Evolutionary conservation across 2,888 invertebrate genomes (phyloP).

Genomic region (Brachyptera risi): DNA sequence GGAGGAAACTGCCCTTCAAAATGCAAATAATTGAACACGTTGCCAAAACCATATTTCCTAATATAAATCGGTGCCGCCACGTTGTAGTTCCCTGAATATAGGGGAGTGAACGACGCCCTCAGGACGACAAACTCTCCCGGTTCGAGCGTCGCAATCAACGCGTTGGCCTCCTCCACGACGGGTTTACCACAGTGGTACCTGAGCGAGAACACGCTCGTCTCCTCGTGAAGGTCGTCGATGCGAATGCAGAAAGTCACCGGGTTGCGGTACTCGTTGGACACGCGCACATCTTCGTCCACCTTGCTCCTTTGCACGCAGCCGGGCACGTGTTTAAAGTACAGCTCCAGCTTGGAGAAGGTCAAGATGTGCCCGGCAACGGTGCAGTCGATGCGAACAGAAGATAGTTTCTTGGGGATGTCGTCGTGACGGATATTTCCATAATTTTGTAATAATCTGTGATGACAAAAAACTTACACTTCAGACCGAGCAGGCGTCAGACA

Average conservation of each 20-base stretch:
- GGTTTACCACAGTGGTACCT: slow-evolving; percentile 35
- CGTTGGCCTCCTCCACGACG: slow-evolving; percentile 25
- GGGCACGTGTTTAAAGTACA: slow-evolving; percentile 27
- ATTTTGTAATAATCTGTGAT: too few species aligned
- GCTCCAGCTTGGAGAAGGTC: slow-evolving; percentile 29
- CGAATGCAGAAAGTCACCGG: slow-evolving; percentile 38
- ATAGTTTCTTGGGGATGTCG: slow-evolving; percentile 34
- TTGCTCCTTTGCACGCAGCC: not conserved
- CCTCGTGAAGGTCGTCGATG: slow-evolving; percentile 36
- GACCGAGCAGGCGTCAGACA: too few species aligned
- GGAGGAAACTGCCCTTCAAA: slow-evolving; percentile 39
- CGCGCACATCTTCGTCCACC: not conserved
- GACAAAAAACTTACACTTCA: too few species aligned
- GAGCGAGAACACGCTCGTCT: slow-evolving; percentile 39
- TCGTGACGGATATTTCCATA: too few species aligned
- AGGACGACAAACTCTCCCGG: slow-evolving; percentile 38
- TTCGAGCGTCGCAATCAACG: slow-evolving; percentile 30
- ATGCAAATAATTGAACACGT: slow-evolving; percentile 42
- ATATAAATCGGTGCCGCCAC: slow-evolving; percentile 42
- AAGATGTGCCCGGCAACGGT: slow-evolving; percentile 35
- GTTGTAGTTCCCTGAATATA: slow-evolving; percentile 36
- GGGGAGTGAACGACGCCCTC: slow-evolving; percentile 38
- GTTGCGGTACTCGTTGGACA: slow-evolving; percentile 34
- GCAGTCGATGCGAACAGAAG: slow-evolving; percentile 34
- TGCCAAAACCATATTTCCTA: slow-evolving; percentile 37